Base-by-base conservation (phyloP, 2,113 vertebrate species). In the Hemichromis elongatus region DNA sequence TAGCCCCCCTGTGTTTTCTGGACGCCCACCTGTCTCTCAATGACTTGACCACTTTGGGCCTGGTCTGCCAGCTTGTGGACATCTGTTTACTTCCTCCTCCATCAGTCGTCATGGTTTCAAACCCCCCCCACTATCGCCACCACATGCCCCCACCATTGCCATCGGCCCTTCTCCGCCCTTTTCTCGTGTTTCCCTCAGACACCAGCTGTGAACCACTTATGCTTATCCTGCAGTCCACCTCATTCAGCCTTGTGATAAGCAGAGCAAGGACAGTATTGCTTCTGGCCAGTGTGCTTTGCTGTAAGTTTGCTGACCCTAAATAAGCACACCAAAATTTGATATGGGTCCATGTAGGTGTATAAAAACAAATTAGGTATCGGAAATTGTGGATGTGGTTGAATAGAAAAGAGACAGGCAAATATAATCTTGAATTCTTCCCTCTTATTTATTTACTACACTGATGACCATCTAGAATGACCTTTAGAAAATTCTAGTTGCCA, bases 21-120 rank as follows among this genome's bases (percentile, higher is more conserved):
- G 83, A 91, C 82, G 89, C 85, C 92, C 93, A 93, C 90, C 94
- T 93, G 92, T 92, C 93, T 91, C 90, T 91, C 89, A 63, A 86
- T 28, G 82, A 77, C 90, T 35, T 21, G 79, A 45, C 87, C 92
- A 84, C 90, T 92, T 87, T 40, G 42, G 70, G 84, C 88, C 80
- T 90, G 81, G 90, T 84, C 89, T 93, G 92, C 92, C 94, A 95
- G 94, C 93, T 93, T 94, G 95, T 91, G 88, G 94, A 95, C 94
- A 95, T 95, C 95, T 96, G 94, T 95, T 95, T 96, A 94, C 93
- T 93, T 95, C 92, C 90, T 94, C 88, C 90, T 93, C 89, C 86
- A 92, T 88, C 94, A 89, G 94, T 95, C 79, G 84, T 81, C 94
- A 95, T 95, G 93, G 90, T 89, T 87, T 85, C 92, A 85, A 81